Base-by-base conservation (phyloP, 2,888 invertebrate species). In the Frankliniella intonsa region DNA sequence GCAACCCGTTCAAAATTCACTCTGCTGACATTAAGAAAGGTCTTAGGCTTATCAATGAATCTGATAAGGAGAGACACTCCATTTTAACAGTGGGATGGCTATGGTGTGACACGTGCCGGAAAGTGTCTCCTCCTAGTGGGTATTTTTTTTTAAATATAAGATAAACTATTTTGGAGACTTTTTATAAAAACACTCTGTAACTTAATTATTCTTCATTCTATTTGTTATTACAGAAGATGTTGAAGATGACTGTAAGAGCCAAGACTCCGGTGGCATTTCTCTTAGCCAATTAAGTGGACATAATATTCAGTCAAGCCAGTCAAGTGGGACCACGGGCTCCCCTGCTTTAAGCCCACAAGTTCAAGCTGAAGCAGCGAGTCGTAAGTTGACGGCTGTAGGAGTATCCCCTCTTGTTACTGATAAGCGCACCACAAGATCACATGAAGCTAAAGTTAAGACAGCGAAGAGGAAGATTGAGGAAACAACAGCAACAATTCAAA, bases 81-180 rank as follows among this genome's bases (percentile, higher is more conserved):
- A 22, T 22, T 22, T 22, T 69, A 11, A 69, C 69, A 22, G 69
- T 69, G 0, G 69, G 65, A 2, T n/a, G 3, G 65, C n/a, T 65
- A n/a, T 65, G 65, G 69, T 69, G 69, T 69, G 69, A 22, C 9
- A 69, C 22, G 3, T 69, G 69, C 11, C 69, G 69, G 9, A 69
- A 69, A 69, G 62, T 62, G 62, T n/a, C 65, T 65, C 65, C 69
- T 69, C 69, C 22, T 22, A 22, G 69, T 69, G 22, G 22, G 69
- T 22, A n/a, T 11, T 22, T n/a, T 22, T 22, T 69, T 69, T 38
- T 38, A 5, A 3, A 38, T 38, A n/a, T 38, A 38, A 5, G 38
- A 38, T 5, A 38, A 38, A 38, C 5, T 38, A 5, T 38, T 38
- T 38, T 38, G 5, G 5, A 38, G 38, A 38, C 2, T 38, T 38